Base-by-base conservation (phyloP, 2,888 invertebrate genomes). In the Phaonia tiefii region DNA sequence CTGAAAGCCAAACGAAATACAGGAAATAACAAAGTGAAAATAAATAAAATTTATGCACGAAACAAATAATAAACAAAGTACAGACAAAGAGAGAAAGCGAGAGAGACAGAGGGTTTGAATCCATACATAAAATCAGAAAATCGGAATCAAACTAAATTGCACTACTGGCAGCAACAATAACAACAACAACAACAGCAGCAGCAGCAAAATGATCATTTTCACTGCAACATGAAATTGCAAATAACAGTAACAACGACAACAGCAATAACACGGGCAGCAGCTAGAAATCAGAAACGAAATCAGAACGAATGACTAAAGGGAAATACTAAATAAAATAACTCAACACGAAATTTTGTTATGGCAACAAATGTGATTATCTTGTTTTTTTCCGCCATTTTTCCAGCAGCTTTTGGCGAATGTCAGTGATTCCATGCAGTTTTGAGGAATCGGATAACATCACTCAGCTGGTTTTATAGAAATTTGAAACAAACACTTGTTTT, bases 31-130 rank as follows among this genome's bases (percentile, higher is more conserved):
- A 51, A 67, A 44, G 13, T 49, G 56, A 58, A 69, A 63, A 69
- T 42, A 70, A 66, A 70, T 54, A 58, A 80, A 80, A 80, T 80
- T 78, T 78, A 75, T 81, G 74, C 67, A 81, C 56, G 78, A 81
- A 78, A 81, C 80, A 81, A 81, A 81, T 75, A 75, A 71, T 75
- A 71, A n/a, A 75, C 71, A 78, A 67, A 65, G 63, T 67, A 31
- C 77, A 81, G 54, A 46, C 67, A 67, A 66, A n/a, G n/a, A n/a
- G n/a, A n/a, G n/a, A n/a, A n/a, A n/a, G n/a, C n/a, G n/a, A n/a
- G n/a, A n/a, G n/a, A n/a, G n/a, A n/a, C n/a, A n/a, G 39, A 69
- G 25, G 15, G 8, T 26, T n/a, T 25, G 69, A 75, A 51, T 17
- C 76, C n/a, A n/a, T n/a, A 31, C 8, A 31, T 31, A 74, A 37